Percentiles rank a stretch among this genome's conserved stretches.
phyloP scores from a whole-genome alignment of 2,113 vertebrate species.

The Cnemophilus loriae region DNA sequence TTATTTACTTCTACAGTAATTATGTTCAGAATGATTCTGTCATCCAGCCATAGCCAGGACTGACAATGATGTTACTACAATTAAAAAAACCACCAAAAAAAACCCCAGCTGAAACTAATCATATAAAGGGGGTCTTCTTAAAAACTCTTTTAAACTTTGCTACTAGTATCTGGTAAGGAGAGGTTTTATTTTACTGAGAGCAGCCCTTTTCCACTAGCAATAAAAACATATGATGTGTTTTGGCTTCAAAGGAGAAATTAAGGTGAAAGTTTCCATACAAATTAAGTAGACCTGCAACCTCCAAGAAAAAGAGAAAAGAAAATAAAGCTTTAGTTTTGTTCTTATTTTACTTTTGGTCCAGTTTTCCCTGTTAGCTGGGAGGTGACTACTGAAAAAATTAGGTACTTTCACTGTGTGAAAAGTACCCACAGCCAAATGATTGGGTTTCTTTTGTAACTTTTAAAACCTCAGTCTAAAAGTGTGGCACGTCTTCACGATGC shows the following conservation, averaged over 20 bases:
- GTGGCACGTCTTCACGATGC: accelerated
- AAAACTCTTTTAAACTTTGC: neutral
- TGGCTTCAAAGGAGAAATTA: neutral
- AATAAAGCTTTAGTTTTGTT: neutral
- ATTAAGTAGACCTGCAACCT: neutral
- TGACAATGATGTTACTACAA: neutral
- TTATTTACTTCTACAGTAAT: neutral
- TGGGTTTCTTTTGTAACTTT: neutral
- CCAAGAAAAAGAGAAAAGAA: neutral
- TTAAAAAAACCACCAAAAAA: neutral
- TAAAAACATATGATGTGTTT: neutral
- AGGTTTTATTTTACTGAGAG: neutral
- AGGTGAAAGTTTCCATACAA: neutral
- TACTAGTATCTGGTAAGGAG: neutral
- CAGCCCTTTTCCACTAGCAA: neutral
- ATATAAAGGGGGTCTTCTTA: neutral
- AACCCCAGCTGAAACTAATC: neutral
- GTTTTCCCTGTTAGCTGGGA: neutral
- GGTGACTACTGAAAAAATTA: neutral
- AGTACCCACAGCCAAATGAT: neutral
- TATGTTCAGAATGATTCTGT: neutral
- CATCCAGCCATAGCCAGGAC: neutral
- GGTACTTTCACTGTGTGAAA: neutral
- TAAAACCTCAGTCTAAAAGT: neutral
- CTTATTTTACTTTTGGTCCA: neutral